Base-by-base conservation (phyloP, 2,797 vertebrate genomes). In the Clarias pachynema region DNA sequence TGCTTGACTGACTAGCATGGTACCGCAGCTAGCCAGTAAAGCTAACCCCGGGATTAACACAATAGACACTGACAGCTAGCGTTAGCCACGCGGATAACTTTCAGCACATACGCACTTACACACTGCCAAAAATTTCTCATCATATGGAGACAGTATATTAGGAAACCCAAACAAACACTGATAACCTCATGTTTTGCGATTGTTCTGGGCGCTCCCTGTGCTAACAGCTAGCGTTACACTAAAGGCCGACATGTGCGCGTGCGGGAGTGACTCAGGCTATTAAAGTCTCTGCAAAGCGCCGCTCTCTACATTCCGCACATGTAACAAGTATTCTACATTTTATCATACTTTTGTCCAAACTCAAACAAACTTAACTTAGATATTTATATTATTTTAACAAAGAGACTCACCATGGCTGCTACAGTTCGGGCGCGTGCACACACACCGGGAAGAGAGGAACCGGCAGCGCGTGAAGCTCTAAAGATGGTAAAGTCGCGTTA, bases 341-440 rank as follows among this genome's bases (percentile, higher is more conserved):
- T 4, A 14, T 31, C 18, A 2, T 5, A 66, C 14, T 59, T 31
- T 2, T 20, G 6, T 40, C 9, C 22, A n/a, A 44, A 22, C 26
- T 59, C 6, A 40, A 53, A 5, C 0, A 14, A 62, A 86, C 68
- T 0, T 1, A 29, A 12, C 9, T 85, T 24, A 37, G n/a, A 24
- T 63, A 10, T 59, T 37, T 34, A 37, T 5, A 82, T 59, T 24
- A 40, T 24, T 26, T 8, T 5, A 56, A 37, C n/a, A 59, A 53
- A 53, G 10, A 49, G 2, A 37, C 87, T 87, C 31, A 90, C 89
- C 89, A 90, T 90, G 87, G 53, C 73, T 81, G 63, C 44, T 40
- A 15, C 49, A 22, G 12, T 60, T 63, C 59, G 68, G 60, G 31
- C 31, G 65, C 73, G 20, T 79, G 34, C 68, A 63, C 26, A 85